Base-by-base conservation (phyloP, 2,113 vertebrate species). In the Spea bombifrons region DNA sequence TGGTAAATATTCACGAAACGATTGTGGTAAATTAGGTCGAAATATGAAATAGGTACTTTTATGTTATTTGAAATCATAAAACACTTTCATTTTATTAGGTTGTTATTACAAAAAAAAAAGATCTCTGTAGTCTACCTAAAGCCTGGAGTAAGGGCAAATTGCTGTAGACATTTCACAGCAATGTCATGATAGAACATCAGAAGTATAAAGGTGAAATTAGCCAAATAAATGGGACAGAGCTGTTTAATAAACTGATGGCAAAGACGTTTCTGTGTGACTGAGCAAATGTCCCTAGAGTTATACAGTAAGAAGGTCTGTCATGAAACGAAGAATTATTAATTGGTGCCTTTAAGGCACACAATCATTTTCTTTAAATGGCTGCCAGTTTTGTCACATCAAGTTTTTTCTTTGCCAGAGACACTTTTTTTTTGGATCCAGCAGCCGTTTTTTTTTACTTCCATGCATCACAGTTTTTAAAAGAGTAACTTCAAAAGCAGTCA, bases 261-360 rank as follows among this genome's bases (percentile, higher is more conserved):
- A 67, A 57, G 50, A 7, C 15, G 44, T 47, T 59, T 7, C 4
- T 75, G 17, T 46, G 52, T 61, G 43, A 49, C 17, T 63, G 75
- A 50, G 55, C 66, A 52, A 59, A 69, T 59, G 75, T 77, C 75
- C 66, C 75, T 46, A 5, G 66, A 70, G 75, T 70, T 76, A n/a
- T 12, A 16, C 49, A 67, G 63, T 46, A 76, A 70, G 75, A 69
- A 77, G 66, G 55, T 61, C 66, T 70, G 75, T 77, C 66, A 70
- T 69, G 59, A 77, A 44, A 77, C 75, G 5, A 69, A 77, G 75
- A 77, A 77, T 77, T 77, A 77, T 77, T 70, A 46, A 77, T 77
- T 70, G 66, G 48, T 77, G 75, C 75, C 75, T 77, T 70, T 70
- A 77, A 77, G 75, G 75, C 75, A 77, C 53, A 77, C 15, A 61